Evolutionary conservation across 1,140 invertebrate genomes (phyloP), one percentile per base, ranked within the genome.

Genomic region (Conus ventricosus): DNA sequence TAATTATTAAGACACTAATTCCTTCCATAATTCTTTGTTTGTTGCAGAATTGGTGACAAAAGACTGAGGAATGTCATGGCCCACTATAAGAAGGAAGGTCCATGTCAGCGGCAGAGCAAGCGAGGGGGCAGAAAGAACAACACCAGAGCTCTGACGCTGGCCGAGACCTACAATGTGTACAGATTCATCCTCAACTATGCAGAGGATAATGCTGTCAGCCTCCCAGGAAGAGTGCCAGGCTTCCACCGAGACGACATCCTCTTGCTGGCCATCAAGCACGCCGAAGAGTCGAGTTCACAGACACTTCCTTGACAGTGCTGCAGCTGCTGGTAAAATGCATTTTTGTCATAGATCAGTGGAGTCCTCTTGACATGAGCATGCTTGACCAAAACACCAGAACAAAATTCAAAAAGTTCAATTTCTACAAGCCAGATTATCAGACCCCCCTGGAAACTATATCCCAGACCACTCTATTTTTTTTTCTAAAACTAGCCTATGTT

Each of bases 241-340:
- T 91, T 84, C 84, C 90, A 89, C 39, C 57, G 87, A 25, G 76
- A 85, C 25, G 87, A 88, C 54, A 87, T 93, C 8, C 75, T 86
- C 8, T 53, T 93, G 11, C 76, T 92, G 55, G n/a, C 91, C 91
- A 83, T 97, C 96, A 78, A 98, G 95, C 51, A 97, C 96, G 93
- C 98, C 96, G 92, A 97, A 97, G 0, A 97, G 67, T 7, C 4
- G 10, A 25, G 53, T 78, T 4, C 75, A 78, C 39, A 13, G 53
- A 23, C 10, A 67, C 5, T 86, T 51, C 91, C 91, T 60, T 60
- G 57, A 60, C n/a, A 60, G 57, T 60, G 57, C 57, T 60, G 57
- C 57, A 60, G 57, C 15, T 60, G 57, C 57, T 11, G 57, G 57
- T 60, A 15, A 60, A 60, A 15, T 60, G 8, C 15, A 11, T 60